Percentiles rank a stretch among this genome's conserved stretches.
These are phyloP conservation scores for Micropoecilia bifurca DNA, from an alignment of 2,797 vertebrate genomes.

Conservation along the genomic window DNA sequence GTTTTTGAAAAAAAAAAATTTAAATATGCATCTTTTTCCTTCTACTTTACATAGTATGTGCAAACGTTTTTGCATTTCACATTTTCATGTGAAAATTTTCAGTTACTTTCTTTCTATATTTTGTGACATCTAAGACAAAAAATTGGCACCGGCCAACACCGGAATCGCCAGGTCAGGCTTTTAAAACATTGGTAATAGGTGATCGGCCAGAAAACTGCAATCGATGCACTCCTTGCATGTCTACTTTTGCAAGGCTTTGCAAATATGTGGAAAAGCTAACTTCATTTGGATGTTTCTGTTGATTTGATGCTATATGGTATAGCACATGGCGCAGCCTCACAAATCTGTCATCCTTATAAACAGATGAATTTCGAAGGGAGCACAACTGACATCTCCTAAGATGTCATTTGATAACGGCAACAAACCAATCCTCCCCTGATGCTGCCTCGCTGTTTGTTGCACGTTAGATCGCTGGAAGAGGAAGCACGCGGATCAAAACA, in stretches of 20 bases:
- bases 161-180: too few relatives aligned
- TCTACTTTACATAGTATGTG: not conserved
- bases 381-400: not conserved
- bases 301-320: slow-evolving; percentile 22
- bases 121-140: too few relatives aligned
- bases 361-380: slow-evolving; percentile 7
- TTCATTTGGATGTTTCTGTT: slow-evolving; percentile 13
- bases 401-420: slow-evolving; percentile 14
- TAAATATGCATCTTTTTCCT: not conserved
- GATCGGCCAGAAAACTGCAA: too few relatives aligned
- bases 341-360: slow-evolving; percentile 25
- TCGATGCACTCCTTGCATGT: too few relatives aligned
- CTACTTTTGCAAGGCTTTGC: not conserved
- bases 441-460: slow-evolving; percentile 24
- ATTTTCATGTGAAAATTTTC: too few relatives aligned
- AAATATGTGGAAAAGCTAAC: not conserved
- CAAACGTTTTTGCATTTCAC: too few relatives aligned
- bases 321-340: slow-evolving; percentile 10
- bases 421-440: slow-evolving; percentile 16
- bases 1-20: not conserved
- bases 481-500: slow-evolving; percentile 20
- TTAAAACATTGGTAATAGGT: too few relatives aligned
- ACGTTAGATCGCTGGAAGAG: not conserved
- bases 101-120: too few relatives aligned
- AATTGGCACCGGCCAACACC: too few relatives aligned